Conservation (phyloP, 2,888 invertebrate species). For the Drosophila pegasa region DNA sequence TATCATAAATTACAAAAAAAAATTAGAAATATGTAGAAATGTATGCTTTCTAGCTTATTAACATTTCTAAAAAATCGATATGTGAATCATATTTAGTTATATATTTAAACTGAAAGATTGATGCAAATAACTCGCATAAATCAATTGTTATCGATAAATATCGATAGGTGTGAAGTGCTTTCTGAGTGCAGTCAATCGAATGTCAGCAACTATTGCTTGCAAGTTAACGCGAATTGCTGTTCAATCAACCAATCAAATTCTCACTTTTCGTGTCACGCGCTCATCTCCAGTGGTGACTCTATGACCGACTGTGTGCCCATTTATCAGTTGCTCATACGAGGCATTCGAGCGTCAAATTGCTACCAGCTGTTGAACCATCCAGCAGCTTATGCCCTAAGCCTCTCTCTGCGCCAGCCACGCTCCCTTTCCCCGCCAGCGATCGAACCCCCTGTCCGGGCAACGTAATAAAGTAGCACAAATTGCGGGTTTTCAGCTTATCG, state of each 20-base stretch:
- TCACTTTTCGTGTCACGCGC: background rate
- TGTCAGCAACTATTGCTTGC: too few relatives aligned
- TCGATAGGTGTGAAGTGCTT: background rate
- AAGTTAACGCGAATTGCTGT: too few relatives aligned
- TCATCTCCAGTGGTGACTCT: background rate
- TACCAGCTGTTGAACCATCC: conserved; percentile 43
- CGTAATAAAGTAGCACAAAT: conserved; percentile 71
- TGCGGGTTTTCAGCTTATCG: conserved; percentile 73
- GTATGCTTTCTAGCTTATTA: too few relatives aligned
- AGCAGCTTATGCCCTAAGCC: conserved; percentile 6
- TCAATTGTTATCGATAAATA: background rate
- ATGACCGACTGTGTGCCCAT: conserved; percentile 2
- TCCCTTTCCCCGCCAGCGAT: background rate
- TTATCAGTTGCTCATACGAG: conserved; percentile 33
- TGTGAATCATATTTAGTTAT: too few relatives aligned
- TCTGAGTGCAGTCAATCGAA: background rate
- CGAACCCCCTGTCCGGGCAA: background rate
- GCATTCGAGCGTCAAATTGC: conserved; percentile 76
- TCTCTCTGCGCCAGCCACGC: background rate
- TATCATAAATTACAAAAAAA: too few relatives aligned
- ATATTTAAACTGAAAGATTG: too few relatives aligned
- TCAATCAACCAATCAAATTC: background rate
- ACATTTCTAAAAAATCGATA: too few relatives aligned
- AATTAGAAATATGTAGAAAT: too few relatives aligned
- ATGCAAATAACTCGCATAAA: background rate